Percentiles rank a stretch among this genome's conserved stretches.
phyloP scores from a whole-genome alignment of 2,888 invertebrate genomes.

The Seladonia tumulorum region DNA sequence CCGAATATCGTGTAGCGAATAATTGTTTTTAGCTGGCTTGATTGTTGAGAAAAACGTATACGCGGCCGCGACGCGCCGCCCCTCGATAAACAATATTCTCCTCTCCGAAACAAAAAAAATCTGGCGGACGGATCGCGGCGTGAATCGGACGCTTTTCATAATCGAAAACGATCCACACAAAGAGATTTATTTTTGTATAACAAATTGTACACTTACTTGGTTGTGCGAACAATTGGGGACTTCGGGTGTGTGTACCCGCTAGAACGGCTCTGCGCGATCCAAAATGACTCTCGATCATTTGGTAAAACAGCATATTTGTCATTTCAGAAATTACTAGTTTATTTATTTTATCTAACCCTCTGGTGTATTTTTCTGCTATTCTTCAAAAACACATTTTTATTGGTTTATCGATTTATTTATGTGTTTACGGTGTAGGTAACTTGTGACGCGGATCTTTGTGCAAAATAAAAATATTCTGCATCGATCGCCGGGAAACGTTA shows the following conservation, averaged over 20 bases:
- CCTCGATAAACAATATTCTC: conserved; percentile 13
- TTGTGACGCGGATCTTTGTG: no score
- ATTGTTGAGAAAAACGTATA: conserved; percentile 33
- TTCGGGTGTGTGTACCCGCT: conserved; percentile 27
- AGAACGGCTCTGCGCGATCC: conserved; percentile 49
- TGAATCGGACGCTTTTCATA: conserved; percentile 43
- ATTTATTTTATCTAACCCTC: background rate
- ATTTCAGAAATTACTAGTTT: background rate
- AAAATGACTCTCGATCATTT: background rate
- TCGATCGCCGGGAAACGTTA: no score
- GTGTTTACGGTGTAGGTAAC: no score
- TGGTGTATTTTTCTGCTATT: no score
- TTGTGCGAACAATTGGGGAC: conserved; percentile 75
- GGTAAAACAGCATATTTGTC: background rate
- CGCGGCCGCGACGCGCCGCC: conserved; percentile 27
- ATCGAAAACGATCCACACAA: conserved; percentile 69
- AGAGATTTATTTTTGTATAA: conserved; percentile 81
- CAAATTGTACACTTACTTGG: conserved; percentile 78
- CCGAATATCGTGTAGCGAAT: conserved; percentile 20
- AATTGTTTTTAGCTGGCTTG: conserved; percentile 40
- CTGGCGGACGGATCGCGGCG: conserved; percentile 34
- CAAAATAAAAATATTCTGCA: no score
- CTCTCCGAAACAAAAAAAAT: conserved; percentile 22
- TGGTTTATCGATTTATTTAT: background rate
- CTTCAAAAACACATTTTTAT: no score